A percentile compares a stretch with the other conserved stretches of the same genome.
Evolutionary conservation across 2,113 vertebrate genomes (phyloP).

Genomic region (Thalassoma bifasciatum): DNA sequence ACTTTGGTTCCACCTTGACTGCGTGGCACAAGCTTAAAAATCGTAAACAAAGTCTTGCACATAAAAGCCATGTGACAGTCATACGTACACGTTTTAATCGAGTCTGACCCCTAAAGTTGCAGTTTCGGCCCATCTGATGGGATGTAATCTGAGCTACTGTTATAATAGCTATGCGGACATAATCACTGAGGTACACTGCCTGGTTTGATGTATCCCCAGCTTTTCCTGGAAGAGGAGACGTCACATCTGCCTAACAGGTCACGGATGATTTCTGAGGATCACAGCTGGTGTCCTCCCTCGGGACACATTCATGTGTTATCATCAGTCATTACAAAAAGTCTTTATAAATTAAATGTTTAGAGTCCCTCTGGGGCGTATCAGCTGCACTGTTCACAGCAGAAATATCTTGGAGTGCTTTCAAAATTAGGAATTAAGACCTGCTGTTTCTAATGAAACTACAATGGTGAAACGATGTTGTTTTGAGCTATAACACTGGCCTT

Average conservation of each 20-base stretch:
- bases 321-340: conserved; percentile 67
- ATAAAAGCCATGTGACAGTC: conserved; percentile 34
- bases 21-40: conserved; percentile 21
- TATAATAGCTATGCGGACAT: conserved; percentile 34
- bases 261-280: conserved; percentile 54
- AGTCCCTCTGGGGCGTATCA: conserved; percentile 56
- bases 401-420: conserved; percentile 18
- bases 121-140: conserved; percentile 31
- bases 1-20: conserved; percentile 57
- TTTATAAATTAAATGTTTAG: conserved; percentile 65
- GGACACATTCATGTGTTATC: conserved; percentile 67
- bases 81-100: conserved; percentile 25
- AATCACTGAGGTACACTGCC: conserved; percentile 29
- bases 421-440: conserved; percentile 41
- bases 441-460: conserved; percentile 24
- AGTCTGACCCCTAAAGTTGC: conserved; percentile 10
- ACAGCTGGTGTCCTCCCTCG: conserved; percentile 63
- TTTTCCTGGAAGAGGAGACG: conserved; percentile 48
- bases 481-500: conserved; percentile 31
- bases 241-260: conserved; percentile 67
- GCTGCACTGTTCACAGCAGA: conserved; percentile 2
- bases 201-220: conserved; percentile 29
- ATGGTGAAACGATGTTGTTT: conserved; percentile 36
- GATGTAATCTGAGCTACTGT: conserved; percentile 32
- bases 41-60: conserved; percentile 36